These are phyloP conservation scores for Timema cristinae DNA, from an alignment of 2,888 invertebrate genomes.

Conservation along the genomic window DNA sequence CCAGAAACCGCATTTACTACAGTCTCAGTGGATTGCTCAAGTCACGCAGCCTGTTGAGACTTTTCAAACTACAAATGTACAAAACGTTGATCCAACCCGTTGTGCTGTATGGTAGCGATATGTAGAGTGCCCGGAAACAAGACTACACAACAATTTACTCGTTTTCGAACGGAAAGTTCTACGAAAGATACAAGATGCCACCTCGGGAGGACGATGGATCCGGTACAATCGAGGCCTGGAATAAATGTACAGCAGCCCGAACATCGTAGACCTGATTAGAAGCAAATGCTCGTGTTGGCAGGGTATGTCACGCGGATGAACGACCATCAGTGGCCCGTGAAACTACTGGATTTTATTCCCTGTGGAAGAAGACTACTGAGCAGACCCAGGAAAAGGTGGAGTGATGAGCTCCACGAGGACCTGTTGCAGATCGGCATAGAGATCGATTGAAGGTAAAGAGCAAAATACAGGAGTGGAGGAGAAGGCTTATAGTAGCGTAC, in stretches of 20 bases:
- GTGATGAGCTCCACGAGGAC: neutral
- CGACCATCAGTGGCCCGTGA: neutral
- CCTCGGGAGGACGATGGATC: neutral
- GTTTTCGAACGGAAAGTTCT: neutral
- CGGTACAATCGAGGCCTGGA: neutral
- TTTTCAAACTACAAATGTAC: neutral
- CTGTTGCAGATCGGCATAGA: neutral
- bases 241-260: neutral
- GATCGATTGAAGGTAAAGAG: neutral
- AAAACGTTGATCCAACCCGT: neutral
- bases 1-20: no score
- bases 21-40: neutral
- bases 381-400: neutral
- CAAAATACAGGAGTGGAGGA: neutral
- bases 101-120: neutral
- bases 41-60: neutral
- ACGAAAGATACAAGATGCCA: neutral
- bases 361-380: neutral
- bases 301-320: neutral
- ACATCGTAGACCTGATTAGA: neutral
- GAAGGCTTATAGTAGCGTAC: neutral
- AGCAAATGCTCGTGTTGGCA: neutral
- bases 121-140: constrained; percentile 1
- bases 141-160: neutral
- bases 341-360: neutral